phyloP scores from a whole-genome alignment of 2,888 invertebrate species.

The Netelia fuscicornis region DNA sequence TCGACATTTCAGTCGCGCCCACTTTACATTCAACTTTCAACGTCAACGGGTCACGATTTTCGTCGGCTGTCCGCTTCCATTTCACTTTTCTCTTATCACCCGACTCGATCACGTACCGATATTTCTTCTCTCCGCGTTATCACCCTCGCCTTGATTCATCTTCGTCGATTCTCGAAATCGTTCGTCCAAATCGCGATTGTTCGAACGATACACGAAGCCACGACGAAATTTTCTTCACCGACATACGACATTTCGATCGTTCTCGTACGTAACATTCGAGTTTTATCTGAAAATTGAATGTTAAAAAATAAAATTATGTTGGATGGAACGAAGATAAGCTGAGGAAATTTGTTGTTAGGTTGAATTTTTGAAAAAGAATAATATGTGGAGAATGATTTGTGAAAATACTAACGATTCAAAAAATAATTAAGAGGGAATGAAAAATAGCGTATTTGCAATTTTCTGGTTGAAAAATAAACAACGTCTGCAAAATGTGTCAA shows the following conservation, averaged over 20 bases:
- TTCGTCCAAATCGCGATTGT: constrained; percentile 6
- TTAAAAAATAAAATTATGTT: neutral
- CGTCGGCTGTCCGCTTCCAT: constrained; percentile 44
- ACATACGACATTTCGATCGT: neutral
- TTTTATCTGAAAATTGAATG: constrained; percentile 41
- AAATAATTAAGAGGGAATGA: no score
- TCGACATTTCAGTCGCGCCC: constrained; percentile 33
- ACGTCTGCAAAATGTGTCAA: no score
- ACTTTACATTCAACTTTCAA: constrained; percentile 8
- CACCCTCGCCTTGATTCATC: constrained; percentile 35
- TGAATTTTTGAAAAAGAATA: no score
- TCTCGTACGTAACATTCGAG: neutral
- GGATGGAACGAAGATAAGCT: neutral
- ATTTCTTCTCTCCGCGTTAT: neutral
- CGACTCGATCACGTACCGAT: constrained; percentile 1
- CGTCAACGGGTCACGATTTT: constrained; percentile 53
- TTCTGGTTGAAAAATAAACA: no score
- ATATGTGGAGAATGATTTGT: no score
- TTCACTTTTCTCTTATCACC: neutral
- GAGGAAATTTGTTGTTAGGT: no score
- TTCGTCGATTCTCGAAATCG: neutral
- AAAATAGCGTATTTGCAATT: no score
- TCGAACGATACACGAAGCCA: neutral
- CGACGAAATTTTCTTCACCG: neutral
- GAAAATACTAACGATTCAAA: no score